Percentiles rank a stretch among this genome's conserved stretches.
Evolutionary conservation across 1,140 invertebrate genomes (phyloP).

Genomic region (Eurosta solidaginis): DNA sequence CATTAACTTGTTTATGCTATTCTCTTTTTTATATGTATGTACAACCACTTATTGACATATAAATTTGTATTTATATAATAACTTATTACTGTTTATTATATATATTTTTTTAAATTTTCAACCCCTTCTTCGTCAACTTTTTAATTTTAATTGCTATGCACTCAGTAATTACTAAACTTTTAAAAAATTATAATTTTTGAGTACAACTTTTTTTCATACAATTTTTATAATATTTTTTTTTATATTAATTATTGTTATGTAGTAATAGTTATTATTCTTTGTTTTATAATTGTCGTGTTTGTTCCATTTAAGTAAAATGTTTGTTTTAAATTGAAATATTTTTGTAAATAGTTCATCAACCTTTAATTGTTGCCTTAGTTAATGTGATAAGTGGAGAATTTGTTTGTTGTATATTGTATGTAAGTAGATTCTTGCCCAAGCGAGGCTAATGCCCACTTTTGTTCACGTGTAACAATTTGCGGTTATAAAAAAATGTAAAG

Average conservation of each 20-base stretch:
- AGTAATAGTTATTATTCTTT: neutral
- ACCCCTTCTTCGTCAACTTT: neutral
- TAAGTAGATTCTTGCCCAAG: neutral
- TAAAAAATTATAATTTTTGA: slow-evolving; percentile 1
- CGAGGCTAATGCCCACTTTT: too few relatives aligned
- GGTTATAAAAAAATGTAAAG: too few relatives aligned
- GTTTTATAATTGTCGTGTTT: slow-evolving; percentile 5
- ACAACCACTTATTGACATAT: too few relatives aligned
- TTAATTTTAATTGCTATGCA: neutral
- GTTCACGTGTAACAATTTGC: too few relatives aligned
- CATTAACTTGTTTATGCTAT: neutral
- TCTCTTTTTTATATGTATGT: too few relatives aligned
- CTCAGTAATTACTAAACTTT: slow-evolving; percentile 11
- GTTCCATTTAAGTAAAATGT: slow-evolving; percentile 9
- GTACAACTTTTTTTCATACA: neutral
- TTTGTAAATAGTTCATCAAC: slow-evolving; percentile 38
- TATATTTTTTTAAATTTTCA: too few relatives aligned
- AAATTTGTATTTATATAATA: too few relatives aligned
- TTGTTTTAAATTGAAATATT: slow-evolving; percentile 31
- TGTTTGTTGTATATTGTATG: neutral
- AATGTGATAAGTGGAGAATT: neutral
- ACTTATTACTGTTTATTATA: too few relatives aligned
- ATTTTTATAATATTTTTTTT: neutral
- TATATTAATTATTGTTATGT: neutral
- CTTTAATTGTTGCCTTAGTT: slow-evolving; percentile 33